Conservation (phyloP, 1,140 invertebrate genomes). For the Triops cancriformis region DNA sequence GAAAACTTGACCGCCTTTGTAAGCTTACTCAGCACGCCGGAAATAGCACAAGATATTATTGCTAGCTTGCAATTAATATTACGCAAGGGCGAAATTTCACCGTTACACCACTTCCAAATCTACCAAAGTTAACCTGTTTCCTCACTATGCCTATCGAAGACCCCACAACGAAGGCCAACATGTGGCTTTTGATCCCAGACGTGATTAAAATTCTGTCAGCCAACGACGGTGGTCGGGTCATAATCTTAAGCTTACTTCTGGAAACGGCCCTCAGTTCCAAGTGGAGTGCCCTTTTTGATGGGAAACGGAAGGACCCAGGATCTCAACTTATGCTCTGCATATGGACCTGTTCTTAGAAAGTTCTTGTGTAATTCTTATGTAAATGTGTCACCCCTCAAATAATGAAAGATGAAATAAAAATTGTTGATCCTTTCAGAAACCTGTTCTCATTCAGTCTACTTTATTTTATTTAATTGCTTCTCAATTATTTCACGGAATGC, state of each 20-base stretch:
- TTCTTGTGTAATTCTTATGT: too few relatives aligned
- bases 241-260: conserved; percentile 31
- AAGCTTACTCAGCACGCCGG: neutral
- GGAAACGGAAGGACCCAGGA: neutral
- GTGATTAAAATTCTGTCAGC: conserved; percentile 31
- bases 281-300: conserved; percentile 32
- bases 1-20: neutral
- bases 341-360: too few relatives aligned
- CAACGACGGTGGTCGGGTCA: conserved; percentile 29
- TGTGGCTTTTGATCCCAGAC: conserved; percentile 22
- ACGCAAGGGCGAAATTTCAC: neutral
- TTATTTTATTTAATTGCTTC: too few relatives aligned
- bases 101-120: neutral
- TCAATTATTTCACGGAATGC: too few relatives aligned
- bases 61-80: neutral
- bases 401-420: too few relatives aligned
- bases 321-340: too few relatives aligned
- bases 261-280: conserved; percentile 32
- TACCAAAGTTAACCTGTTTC: conserved; percentile 31
- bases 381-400: too few relatives aligned
- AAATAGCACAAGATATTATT: neutral
- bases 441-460: too few relatives aligned
- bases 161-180: conserved; percentile 24
- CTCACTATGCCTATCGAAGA: conserved; percentile 28
- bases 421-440: too few relatives aligned